Conservation (phyloP, 2,113 vertebrate genomes). For the Halichoerus grypus region DNA sequence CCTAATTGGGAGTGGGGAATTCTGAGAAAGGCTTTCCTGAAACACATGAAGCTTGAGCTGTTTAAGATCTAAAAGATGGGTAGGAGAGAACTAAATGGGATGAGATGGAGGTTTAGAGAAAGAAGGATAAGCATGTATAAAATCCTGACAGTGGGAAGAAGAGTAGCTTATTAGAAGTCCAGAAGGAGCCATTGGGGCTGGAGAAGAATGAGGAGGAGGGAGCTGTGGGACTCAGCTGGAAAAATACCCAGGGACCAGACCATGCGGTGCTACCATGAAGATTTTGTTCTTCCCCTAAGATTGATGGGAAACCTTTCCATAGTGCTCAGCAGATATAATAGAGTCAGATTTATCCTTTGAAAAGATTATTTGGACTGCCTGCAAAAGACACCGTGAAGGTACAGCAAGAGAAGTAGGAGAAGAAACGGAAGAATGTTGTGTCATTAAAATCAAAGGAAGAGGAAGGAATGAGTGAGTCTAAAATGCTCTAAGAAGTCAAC, state of each 20-base stretch:
- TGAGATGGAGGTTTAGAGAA: not conserved
- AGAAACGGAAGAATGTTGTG: not conserved
- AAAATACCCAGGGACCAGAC: not conserved
- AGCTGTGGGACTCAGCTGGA: fast-evolving
- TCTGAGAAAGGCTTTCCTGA: not conserved
- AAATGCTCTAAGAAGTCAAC: not conserved
- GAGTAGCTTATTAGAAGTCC: not conserved
- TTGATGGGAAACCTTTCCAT: not conserved
- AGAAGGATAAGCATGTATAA: not conserved
- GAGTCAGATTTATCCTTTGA: not conserved
- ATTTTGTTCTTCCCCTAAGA: not conserved
- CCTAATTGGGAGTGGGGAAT: too few species aligned
- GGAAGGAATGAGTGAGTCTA: not conserved
- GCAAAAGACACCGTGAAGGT: not conserved
- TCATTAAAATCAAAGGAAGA: not conserved
- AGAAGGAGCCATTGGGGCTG: not conserved
- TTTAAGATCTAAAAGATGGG: not conserved
- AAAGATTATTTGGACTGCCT: not conserved
- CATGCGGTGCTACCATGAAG: fast-evolving
- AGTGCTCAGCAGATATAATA: not conserved
- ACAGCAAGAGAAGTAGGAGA: not conserved
- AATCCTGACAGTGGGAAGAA: not conserved
- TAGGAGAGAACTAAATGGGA: not conserved
- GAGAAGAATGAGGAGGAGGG: not conserved
- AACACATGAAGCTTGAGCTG: not conserved